These are phyloP conservation scores for Coracopsis vasa DNA, from an alignment of 2,113 vertebrate genomes.

Conservation along the genomic window DNA sequence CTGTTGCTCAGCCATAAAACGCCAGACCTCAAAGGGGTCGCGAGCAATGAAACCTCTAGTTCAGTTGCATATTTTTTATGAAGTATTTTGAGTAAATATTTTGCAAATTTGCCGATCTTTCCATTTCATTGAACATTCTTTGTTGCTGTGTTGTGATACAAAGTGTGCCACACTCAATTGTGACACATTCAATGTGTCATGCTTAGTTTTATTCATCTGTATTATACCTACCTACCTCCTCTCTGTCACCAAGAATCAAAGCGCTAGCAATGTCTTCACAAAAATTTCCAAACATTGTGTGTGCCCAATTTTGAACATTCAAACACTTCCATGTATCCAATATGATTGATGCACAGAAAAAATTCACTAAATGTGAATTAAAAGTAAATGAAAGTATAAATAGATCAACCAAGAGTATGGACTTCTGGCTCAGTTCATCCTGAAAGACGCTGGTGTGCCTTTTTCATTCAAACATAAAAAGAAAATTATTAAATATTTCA, in stretches of 20 bases:
- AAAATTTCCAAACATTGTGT: neutral
- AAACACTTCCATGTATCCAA: neutral
- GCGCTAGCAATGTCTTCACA: neutral
- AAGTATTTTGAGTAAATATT: neutral
- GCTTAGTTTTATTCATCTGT: neutral
- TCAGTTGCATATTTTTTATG: neutral
- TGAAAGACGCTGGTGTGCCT: neutral
- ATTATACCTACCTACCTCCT: neutral
- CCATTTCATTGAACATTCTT: neutral
- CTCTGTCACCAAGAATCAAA: neutral
- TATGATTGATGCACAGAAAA: neutral
- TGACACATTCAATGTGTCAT: accelerated
- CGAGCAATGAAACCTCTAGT: neutral
- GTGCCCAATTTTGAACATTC: accelerated
- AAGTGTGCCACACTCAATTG: no score
- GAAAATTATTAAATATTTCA: neutral
- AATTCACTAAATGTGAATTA: neutral
- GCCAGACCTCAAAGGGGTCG: neutral
- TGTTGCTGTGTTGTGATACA: neutral
- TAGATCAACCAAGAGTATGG: neutral
- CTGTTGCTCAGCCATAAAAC: neutral
- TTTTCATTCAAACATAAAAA: neutral
- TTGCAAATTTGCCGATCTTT: neutral
- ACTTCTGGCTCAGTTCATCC: neutral
- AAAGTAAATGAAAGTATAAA: neutral